Percentiles rank a stretch among this genome's conserved stretches.
phyloP scores from a whole-genome alignment of 2,797 vertebrate genomes.

The Psittacula echo region DNA sequence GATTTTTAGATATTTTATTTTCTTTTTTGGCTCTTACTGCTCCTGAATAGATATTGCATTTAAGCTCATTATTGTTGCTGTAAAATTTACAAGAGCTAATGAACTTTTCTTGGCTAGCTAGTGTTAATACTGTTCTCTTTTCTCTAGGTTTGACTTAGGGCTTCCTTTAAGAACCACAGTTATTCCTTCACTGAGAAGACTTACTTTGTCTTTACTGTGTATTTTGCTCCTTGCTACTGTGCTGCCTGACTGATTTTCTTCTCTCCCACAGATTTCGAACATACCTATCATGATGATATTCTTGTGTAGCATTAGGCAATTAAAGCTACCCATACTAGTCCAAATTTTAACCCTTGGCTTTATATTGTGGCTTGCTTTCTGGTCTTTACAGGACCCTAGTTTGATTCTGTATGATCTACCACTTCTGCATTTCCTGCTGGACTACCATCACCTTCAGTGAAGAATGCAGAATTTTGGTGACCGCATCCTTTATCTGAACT shows the following conservation, averaged over 20 bases:
- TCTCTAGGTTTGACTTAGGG: neutral
- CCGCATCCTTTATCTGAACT: neutral
- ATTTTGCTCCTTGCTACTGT: neutral
- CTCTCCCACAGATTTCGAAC: neutral
- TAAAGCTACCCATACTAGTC: neutral
- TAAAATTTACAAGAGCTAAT: neutral
- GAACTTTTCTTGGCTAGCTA: neutral
- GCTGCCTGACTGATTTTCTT: neutral
- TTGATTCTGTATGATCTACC: neutral
- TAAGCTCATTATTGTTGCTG: neutral
- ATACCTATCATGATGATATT: neutral
- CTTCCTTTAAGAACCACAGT: neutral
- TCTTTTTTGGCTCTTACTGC: neutral
- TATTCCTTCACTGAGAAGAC: neutral
- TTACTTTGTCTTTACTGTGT: neutral
- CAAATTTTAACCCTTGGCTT: neutral
- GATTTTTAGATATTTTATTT: neutral
- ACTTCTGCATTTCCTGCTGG: neutral
- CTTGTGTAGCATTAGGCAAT: neutral
- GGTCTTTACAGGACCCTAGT: neutral
- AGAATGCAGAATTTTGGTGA: neutral
- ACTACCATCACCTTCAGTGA: neutral
- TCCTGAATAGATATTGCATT: neutral
- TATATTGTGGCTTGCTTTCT: neutral
- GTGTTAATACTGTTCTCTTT: neutral